phyloP scores from a whole-genome alignment of 2,888 invertebrate genomes.

The Melipona bicolor region DNA sequence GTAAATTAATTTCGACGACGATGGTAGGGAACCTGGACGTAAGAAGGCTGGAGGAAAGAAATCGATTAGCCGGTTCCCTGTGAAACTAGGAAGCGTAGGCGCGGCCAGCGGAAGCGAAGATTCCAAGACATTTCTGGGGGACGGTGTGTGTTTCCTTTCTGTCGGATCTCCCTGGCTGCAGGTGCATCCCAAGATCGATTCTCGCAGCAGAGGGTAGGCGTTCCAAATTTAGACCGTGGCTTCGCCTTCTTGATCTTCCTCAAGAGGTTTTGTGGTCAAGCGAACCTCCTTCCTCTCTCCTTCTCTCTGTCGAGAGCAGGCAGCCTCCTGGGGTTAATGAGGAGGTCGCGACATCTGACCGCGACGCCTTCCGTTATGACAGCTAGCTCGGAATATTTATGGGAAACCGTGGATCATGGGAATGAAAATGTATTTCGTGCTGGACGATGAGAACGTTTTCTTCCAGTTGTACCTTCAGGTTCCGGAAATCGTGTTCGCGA shows the following conservation, averaged over 20 bases:
- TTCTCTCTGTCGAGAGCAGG: background rate
- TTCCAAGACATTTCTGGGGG: slow-evolving; percentile 70
- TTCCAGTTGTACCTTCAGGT: background rate
- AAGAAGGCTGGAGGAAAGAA: background rate
- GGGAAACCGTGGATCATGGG: slow-evolving; percentile 79
- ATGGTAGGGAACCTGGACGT: no score
- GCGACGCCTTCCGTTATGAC: slow-evolving; percentile 80
- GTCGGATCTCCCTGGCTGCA: slow-evolving; percentile 76
- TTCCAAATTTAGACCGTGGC: slow-evolving; percentile 78
- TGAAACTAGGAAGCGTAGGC: slow-evolving; percentile 30
- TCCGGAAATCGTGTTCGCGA: background rate
- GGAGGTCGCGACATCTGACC: slow-evolving; percentile 81
- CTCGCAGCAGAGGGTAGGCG: slow-evolving; percentile 74
- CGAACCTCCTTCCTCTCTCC: slow-evolving; percentile 51
- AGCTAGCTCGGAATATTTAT: slow-evolving; percentile 77
- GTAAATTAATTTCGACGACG: slow-evolving; percentile 38
- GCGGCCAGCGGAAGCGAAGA: slow-evolving; percentile 75
- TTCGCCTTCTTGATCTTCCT: slow-evolving; percentile 71
- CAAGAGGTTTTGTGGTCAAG: slow-evolving; percentile 80
- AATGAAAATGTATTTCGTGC: slow-evolving; percentile 61
- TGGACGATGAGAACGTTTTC: slow-evolving; percentile 34
- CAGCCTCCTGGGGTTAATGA: slow-evolving; percentile 77
- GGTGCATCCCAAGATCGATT: slow-evolving; percentile 76
- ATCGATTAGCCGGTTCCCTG: slow-evolving; percentile 44
- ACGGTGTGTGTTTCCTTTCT: slow-evolving; percentile 75